phyloP scores from a whole-genome alignment of 2,888 invertebrate species.

The Eristalis tenax region DNA sequence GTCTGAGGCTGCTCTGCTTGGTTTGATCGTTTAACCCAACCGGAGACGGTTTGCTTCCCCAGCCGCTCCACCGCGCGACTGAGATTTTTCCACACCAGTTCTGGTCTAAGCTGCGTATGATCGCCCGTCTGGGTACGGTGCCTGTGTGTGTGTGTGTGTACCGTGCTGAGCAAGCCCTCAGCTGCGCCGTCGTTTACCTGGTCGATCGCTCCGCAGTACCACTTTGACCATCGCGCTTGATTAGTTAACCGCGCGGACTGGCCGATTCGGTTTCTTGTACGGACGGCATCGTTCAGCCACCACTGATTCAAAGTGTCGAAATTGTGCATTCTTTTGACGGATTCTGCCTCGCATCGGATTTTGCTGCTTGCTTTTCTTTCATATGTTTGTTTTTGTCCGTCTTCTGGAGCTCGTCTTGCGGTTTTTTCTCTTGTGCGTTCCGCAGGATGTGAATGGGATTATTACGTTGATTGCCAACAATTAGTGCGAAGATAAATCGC shows the following conservation, averaged over 20 bases:
- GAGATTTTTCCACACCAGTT: constrained; percentile 63
- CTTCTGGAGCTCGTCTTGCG: constrained; percentile 19
- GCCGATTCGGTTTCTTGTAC: constrained; percentile 27
- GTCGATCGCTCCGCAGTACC: constrained; percentile 79
- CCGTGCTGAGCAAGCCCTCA: not conserved
- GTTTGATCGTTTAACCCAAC: constrained; percentile 48
- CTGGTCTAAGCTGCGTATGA: constrained; percentile 50
- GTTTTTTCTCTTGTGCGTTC: constrained; percentile 35
- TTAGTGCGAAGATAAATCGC: constrained; percentile 54
- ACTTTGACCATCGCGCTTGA: constrained; percentile 77
- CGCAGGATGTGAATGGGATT: constrained; percentile 66
- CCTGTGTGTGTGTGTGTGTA: not conserved
- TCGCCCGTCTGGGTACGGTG: constrained; percentile 8
- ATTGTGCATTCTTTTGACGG: constrained; percentile 27
- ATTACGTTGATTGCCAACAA: constrained; percentile 68
- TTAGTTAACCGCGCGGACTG: constrained; percentile 74
- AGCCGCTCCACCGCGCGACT: constrained; percentile 33
- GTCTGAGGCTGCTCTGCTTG: constrained; percentile 17
- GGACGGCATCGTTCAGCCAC: not conserved
- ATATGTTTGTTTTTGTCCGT: not conserved
- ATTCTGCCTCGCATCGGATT: constrained; percentile 6
- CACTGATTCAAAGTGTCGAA: not conserved
- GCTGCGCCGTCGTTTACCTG: constrained; percentile 75
- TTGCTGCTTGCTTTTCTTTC: constrained; percentile 1
- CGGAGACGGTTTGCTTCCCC: constrained; percentile 2